Conservation (phyloP, 2,888 invertebrate genomes). For the Synergus itoensis region DNA sequence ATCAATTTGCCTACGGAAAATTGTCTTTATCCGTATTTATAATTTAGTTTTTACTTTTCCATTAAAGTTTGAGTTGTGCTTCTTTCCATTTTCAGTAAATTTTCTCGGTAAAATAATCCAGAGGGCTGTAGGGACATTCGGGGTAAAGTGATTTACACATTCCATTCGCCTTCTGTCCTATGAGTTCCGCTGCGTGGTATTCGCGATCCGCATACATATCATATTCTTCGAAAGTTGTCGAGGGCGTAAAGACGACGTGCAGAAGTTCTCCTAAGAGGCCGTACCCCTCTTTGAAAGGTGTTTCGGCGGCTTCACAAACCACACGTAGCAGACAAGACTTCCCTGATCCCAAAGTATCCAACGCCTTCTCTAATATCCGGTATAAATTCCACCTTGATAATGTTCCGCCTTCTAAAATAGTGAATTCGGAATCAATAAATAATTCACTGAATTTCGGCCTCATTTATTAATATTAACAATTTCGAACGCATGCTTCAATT, state of each 20-base stretch:
- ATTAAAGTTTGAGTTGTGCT: neutral
- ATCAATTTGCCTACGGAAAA: neutral
- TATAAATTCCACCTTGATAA: conserved; percentile 82
- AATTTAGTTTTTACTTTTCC: conserved; percentile 6
- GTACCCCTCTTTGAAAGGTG: conserved; percentile 84
- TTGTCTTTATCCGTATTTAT: neutral
- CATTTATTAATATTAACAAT: neutral
- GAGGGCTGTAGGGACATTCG: conserved; percentile 81
- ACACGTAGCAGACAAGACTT: conserved; percentile 86
- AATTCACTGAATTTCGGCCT: neutral
- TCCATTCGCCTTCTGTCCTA: conserved; percentile 61
- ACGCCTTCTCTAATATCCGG: conserved; percentile 81
- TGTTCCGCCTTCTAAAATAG: neutral
- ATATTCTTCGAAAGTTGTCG: conserved; percentile 82
- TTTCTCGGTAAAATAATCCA: conserved; percentile 78
- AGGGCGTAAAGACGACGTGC: conserved; percentile 87
- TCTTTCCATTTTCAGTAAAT: conserved; percentile 27
- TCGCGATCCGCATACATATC: conserved; percentile 84
- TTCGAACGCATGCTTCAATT: no score
- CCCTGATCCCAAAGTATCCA: conserved; percentile 72
- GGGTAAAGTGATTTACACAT: conserved; percentile 80
- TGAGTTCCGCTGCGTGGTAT: conserved; percentile 84
- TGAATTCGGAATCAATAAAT: neutral
- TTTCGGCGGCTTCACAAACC: conserved; percentile 87
- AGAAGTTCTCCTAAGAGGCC: conserved; percentile 88